Conservation (phyloP, 2,113 vertebrate genomes). For the Antennarius striatus region DNA sequence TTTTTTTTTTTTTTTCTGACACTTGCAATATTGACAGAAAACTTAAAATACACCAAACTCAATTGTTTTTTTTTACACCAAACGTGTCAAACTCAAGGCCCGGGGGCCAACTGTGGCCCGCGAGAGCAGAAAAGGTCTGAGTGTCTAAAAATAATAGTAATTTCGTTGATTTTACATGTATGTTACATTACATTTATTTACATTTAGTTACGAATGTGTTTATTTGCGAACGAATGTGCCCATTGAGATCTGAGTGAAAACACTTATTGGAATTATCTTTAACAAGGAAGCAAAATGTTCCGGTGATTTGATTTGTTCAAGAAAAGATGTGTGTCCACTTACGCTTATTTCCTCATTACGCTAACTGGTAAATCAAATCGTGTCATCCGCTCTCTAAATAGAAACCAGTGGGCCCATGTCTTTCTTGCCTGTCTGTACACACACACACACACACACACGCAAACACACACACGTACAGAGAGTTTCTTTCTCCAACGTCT, state of each 20-base stretch:
- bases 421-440: constrained; percentile 49
- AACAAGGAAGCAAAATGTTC: not conserved
- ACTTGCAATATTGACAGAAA: no score
- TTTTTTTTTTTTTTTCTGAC: no score
- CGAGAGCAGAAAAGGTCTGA: no score
- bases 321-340: constrained; percentile 16
- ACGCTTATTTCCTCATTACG: not conserved
- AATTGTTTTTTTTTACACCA: no score
- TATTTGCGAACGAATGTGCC: no score
- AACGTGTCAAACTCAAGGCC: no score
- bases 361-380: constrained; percentile 29
- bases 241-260: not conserved
- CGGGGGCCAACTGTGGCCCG: no score
- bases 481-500: constrained; percentile 67
- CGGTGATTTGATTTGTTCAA: not conserved
- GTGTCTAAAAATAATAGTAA: no score
- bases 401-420: constrained; percentile 30
- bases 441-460: constrained; percentile 39
- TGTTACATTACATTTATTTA: no score
- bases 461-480: constrained; percentile 61
- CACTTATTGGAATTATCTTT: not conserved
- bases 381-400: constrained; percentile 28
- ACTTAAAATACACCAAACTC: no score
- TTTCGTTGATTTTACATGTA: no score
- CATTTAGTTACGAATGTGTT: no score